These are phyloP conservation scores for Drosophila neocordata DNA, from an alignment of 1,140 invertebrate species.

Conservation along the genomic window DNA sequence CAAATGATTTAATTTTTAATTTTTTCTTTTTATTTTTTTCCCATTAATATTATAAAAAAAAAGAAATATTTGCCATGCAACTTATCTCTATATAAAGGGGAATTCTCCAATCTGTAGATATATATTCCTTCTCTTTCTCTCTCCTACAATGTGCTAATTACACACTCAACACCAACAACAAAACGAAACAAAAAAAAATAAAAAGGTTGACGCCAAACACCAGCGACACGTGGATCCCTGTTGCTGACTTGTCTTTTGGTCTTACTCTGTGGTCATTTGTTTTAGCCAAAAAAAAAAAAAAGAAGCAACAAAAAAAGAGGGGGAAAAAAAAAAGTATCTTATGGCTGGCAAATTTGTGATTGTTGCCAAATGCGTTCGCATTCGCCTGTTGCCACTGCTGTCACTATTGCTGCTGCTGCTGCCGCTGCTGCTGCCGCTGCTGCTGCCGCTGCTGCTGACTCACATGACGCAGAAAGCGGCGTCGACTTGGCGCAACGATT, in stretches of 20 bases:
- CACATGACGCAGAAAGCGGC: conserved; percentile 77
- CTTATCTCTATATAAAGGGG: too few relatives aligned
- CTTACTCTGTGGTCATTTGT: conserved; percentile 36
- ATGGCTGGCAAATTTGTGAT: conserved; percentile 46
- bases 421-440: background rate
- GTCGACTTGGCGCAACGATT: conserved; percentile 59
- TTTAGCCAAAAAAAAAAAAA: conserved; percentile 33
- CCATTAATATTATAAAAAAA: too few relatives aligned
- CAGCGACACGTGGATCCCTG: background rate
- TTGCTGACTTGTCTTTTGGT: conserved; percentile 24
- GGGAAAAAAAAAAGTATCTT: conserved; percentile 1
- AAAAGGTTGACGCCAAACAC: conserved; percentile 1
- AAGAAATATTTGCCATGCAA: too few relatives aligned
- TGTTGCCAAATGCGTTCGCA: conserved; percentile 44
- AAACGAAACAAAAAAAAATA: background rate
- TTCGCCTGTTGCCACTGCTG: conserved; percentile 21
- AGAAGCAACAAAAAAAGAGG: conserved; percentile 39
- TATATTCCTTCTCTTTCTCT: too few relatives aligned
- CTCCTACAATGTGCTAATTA: background rate
- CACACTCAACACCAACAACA: background rate
- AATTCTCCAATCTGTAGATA: too few relatives aligned
- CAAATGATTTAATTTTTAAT: too few relatives aligned
- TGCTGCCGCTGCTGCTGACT: conserved; percentile 63
- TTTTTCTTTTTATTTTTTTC: too few relatives aligned
- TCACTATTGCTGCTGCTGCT: conserved; percentile 11